Percentiles rank a stretch among this genome's conserved stretches.
phyloP scores from a whole-genome alignment of 1,140 invertebrate genomes.

The Myzus persicae region DNA sequence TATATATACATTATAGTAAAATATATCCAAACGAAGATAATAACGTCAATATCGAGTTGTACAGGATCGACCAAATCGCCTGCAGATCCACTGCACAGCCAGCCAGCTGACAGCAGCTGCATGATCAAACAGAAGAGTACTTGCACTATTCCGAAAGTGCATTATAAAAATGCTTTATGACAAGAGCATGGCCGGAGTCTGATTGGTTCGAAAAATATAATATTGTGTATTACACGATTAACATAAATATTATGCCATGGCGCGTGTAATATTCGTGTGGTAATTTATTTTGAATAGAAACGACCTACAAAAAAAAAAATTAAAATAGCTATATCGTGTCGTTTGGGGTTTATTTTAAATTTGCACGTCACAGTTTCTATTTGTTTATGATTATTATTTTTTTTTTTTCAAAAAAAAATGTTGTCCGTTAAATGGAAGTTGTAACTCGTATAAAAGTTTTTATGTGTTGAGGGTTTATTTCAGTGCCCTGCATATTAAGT shows the following conservation, averaged over 20 bases:
- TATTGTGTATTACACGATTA: neutral
- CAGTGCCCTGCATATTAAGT: neutral
- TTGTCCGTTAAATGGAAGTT: neutral
- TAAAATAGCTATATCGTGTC: neutral
- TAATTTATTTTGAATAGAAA: neutral
- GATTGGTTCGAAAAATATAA: neutral
- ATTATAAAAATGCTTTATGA: neutral
- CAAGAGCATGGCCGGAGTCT: neutral
- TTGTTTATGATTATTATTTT: neutral
- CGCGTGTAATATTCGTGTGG: neutral
- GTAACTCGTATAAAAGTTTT: constrained; percentile 10
- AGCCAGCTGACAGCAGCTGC: neutral
- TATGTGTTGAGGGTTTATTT: constrained; percentile 26
- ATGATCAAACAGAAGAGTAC: neutral
- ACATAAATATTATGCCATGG: neutral
- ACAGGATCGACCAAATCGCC: neutral
- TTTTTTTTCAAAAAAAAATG: neutral
- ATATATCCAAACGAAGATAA: neutral
- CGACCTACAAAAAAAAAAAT: neutral
- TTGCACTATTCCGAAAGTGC: neutral
- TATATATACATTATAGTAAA: neutral
- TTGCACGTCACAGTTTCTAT: neutral
- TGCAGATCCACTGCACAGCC: neutral
- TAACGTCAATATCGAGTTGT: neutral
- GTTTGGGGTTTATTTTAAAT: neutral